Evolutionary conservation across 2,888 invertebrate genomes (phyloP), one percentile per base, ranked within the genome.

Genomic region (Drosophila prolongata): DNA sequence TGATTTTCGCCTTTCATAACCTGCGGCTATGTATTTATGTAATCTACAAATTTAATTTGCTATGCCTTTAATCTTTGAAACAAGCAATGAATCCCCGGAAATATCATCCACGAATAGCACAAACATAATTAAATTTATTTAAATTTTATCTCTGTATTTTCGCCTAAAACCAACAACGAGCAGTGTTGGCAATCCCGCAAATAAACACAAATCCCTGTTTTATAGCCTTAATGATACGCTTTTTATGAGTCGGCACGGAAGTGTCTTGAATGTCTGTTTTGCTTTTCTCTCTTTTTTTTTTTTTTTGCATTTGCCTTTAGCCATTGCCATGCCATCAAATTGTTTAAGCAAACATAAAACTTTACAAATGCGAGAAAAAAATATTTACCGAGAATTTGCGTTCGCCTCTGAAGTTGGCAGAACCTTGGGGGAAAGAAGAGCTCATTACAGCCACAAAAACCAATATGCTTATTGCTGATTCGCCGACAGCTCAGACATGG

Each of bases 51-150:
- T 85, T 85, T 76, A 75, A 87, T 87, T 87, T 79, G 66, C 58
- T 70, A 72, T 78, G 76, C 82, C 82, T 87, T 84, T 84, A 81
- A 84, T 87, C 85, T 85, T 78, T 59, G 70, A 56, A 85, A 75
- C 76, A 78, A 66, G 54, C 47, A 53, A 46, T 30, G 49, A 43
- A 54, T 50, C 61, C 37, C 9, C 44, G 14, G 37, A 53, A 70
- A 53, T 37, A 59, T 40, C 56, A 14, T 13, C 42, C 40, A 19
- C 52, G 53, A 49, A 62, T 47, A 62, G 44, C 67, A 64, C 79
- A 78, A 79, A 87, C 80, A 81, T 87, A 87, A 84, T 87, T 87
- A 87, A 87, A 87, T 84, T 87, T 87, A 84, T 84, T 84, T 85
- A 84, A 84, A 87, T 85, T 79, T 80, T 74, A 62, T 64, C 53